A percentile compares a stretch with the other conserved stretches of the same genome.
These are phyloP conservation scores for Epinephelus malabaricus DNA, from an alignment of 2,797 vertebrate species.

Conservation along the genomic window DNA sequence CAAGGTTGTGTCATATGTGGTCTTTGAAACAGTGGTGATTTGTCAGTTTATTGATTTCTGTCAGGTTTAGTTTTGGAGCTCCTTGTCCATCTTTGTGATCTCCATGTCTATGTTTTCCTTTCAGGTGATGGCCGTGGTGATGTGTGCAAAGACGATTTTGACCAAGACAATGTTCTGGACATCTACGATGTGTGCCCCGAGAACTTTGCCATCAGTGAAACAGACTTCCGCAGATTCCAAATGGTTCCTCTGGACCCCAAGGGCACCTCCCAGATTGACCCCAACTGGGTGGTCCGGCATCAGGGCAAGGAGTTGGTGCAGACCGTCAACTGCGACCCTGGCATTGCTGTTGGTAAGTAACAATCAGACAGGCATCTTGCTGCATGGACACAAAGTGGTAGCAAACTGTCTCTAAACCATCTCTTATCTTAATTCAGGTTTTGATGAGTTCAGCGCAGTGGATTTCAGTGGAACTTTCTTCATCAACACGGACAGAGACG, in stretches of 20 bases:
- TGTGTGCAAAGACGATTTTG: constrained; percentile 97
- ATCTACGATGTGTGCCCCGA: constrained; percentile 97
- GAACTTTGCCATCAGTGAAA: constrained; percentile 96
- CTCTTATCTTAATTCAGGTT: constrained; percentile 85
- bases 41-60: neutral
- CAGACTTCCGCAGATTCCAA: constrained; percentile 98
- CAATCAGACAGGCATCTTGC: neutral
- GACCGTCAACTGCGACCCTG: constrained; percentile 99
- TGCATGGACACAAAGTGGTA: neutral
- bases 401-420: constrained; percentile 37
- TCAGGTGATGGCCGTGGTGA: constrained; percentile 97
- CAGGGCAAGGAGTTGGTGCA: constrained; percentile 99
- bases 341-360: constrained; percentile 95
- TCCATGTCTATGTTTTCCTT: constrained; percentile 18
- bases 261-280: constrained; percentile 98
- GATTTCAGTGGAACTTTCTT: constrained; percentile 99
- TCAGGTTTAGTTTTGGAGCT: neutral
- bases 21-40: constrained; percentile 5
- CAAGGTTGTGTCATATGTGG: neutral
- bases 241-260: constrained; percentile 99
- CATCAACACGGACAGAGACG: constrained; percentile 98
- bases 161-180: constrained; percentile 94
- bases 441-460: constrained; percentile 97
- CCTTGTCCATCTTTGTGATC: constrained; percentile 11
- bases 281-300: constrained; percentile 99